A percentile compares a stretch with the other conserved stretches of the same genome.
Conservation (phyloP, 2,797 vertebrate species). For the Pyrrhura leucotis region DNA sequence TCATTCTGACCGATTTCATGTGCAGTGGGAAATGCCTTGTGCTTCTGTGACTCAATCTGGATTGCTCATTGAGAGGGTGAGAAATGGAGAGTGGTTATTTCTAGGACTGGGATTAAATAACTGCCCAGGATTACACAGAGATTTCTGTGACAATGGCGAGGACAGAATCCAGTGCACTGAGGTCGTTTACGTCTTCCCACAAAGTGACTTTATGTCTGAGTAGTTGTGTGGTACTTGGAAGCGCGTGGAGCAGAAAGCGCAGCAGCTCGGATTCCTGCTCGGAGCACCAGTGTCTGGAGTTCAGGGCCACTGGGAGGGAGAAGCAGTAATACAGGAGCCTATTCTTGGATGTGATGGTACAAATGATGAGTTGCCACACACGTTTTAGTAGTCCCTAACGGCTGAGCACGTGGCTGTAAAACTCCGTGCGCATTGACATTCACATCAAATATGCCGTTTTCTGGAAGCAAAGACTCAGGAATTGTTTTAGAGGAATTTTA, state of each 20-base stretch:
- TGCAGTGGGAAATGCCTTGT: background rate
- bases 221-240: background rate
- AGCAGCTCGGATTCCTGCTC: background rate
- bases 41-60: background rate
- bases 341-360: background rate
- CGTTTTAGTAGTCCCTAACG: background rate
- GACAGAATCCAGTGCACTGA: background rate
- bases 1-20: background rate
- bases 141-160: background rate
- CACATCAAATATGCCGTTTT: accelerated
- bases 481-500: background rate
- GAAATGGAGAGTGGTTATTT: background rate
- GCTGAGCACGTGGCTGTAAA: background rate
- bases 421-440: background rate
- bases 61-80: background rate
- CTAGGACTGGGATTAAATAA: background rate
- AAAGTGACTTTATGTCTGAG: background rate
- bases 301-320: background rate
- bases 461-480: background rate
- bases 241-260: background rate
- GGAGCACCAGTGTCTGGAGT: too few species aligned
- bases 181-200: background rate
- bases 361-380: background rate
- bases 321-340: accelerated
- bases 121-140: background rate